Evolutionary conservation across 2,888 invertebrate species (phyloP), one percentile per base, ranked within the genome.

Genomic region (Brassicogethes aeneus): DNA sequence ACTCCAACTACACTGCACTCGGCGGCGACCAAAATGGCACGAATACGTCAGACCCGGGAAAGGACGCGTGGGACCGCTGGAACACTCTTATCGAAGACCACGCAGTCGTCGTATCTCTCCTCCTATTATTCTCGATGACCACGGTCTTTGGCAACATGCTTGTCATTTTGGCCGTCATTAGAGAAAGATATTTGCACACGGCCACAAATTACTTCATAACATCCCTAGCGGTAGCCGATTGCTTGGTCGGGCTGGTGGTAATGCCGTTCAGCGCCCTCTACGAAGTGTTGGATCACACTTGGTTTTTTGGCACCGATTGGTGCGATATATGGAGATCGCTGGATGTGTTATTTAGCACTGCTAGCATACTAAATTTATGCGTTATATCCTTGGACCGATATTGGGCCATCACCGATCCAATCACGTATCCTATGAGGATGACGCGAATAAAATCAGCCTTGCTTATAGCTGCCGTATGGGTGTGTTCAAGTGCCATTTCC

Each of bases 401-500:
- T 69, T 95, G 96, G 95, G 97, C 97, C 34, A 97, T 97, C 47
- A 95, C 94, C 10, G 95, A 97, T 70, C 97, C 99, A 0, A 94
- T 99, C 52, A 90, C 91, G 36, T 99, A 99, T 70, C 94, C 96
- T 1, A 89, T 87, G 72, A 76, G 85, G 48, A 96, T 99, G 91
- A 93, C 91, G 16, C 81, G 87, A 32, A 79, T 82, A 43, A 77
- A 90, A 42, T 93, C 95, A 0, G 84, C 83, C 2, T 76, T 87
- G 16, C 76, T 96, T 5, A 96, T 99, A 46, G 88, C 88, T 0
- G 83, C 86, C 3, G 95, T 97, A 3, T 99, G 97, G 97, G 78
- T 96, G 29, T 93, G 95, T 65, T 94, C 96, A 10, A 87, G 93
- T 43, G 85, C 91, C 15, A 95, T 99, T 64, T 96, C 96, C 2